These are phyloP conservation scores for Trematomus loennbergii DNA, from an alignment of 2,113 vertebrate genomes.

Conservation along the genomic window DNA sequence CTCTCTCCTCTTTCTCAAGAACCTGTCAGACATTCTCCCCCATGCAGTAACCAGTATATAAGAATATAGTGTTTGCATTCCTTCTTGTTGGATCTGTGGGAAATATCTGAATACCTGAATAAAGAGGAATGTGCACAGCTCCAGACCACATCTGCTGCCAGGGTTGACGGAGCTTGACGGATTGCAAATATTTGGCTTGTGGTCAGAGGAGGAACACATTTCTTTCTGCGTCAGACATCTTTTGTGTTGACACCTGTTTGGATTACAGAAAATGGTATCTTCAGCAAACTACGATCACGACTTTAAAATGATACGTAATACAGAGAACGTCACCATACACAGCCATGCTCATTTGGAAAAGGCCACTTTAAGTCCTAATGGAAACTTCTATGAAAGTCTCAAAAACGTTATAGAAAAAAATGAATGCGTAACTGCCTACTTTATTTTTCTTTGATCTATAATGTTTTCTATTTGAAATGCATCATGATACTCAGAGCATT, in stretches of 20 bases:
- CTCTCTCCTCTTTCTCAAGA: not conserved
- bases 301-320: too few relatives aligned
- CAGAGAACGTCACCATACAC: too few relatives aligned
- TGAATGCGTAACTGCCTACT: not conserved
- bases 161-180: not conserved
- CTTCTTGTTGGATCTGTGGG: slow-evolving; percentile 29
- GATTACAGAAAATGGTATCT: not conserved
- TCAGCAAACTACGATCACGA: too few relatives aligned
- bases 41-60: slow-evolving; percentile 21
- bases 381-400: too few relatives aligned
- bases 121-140: slow-evolving; percentile 13
- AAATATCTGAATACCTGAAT: slow-evolving; percentile 35
- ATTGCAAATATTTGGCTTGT: slow-evolving; percentile 7
- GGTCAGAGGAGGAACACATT: not conserved
- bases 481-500: not conserved
- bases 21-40: slow-evolving; percentile 41
- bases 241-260: not conserved
- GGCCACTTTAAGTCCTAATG: too few relatives aligned
- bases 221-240: not conserved
- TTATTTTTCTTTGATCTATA: not conserved
- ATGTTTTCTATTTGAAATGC: not conserved
- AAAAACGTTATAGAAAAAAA: too few relatives aligned
- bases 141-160: slow-evolving; percentile 27
- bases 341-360: too few relatives aligned
- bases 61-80: slow-evolving; percentile 60